These are phyloP conservation scores for Pygoscelis adeliae DNA, from an alignment of 2,113 vertebrate species.

Conservation along the genomic window DNA sequence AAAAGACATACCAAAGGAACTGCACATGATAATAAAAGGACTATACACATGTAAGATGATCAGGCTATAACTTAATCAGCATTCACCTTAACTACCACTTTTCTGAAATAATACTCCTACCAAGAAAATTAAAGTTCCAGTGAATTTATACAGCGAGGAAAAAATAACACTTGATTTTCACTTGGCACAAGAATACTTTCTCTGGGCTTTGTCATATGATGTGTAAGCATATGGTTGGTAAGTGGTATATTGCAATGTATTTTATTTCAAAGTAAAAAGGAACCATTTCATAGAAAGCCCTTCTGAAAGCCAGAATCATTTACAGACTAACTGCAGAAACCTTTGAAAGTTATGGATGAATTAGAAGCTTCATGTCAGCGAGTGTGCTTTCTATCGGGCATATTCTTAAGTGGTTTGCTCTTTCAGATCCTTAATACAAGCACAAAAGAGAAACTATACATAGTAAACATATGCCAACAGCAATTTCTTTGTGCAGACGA, in stretches of 20 bases:
- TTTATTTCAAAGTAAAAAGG: constrained; percentile 10
- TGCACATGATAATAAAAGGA: background rate
- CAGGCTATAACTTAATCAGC: background rate
- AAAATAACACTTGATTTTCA: background rate
- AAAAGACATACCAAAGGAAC: background rate
- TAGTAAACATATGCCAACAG: background rate
- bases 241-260: background rate
- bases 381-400: background rate
- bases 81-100: background rate
- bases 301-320: constrained; percentile 1
- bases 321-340: background rate
- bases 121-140: background rate
- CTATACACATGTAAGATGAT: background rate
- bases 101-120: background rate
- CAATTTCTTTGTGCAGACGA: background rate
- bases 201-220: background rate
- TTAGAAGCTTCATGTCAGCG: background rate
- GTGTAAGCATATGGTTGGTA: background rate
- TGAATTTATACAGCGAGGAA: background rate
- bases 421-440: background rate
- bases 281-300: background rate
- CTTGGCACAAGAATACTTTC: background rate
- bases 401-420: constrained; percentile 10
- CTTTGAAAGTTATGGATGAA: background rate
- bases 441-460: background rate